Base-by-base conservation (phyloP, 2,888 invertebrate genomes). In the Melikaiella ostensackeni region DNA sequence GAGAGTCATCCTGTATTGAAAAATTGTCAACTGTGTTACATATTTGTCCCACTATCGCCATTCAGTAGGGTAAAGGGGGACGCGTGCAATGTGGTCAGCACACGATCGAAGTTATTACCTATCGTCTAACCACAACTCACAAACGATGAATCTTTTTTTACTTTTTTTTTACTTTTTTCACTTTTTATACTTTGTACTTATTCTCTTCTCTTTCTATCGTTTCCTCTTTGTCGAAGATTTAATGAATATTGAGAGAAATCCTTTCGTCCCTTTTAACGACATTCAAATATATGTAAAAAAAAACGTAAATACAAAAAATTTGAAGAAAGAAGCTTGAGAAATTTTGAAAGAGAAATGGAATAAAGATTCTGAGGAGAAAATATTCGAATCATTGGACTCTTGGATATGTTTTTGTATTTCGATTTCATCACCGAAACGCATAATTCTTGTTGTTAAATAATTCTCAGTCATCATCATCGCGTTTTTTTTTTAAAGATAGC, bases 391-490 rank as follows among this genome's bases (percentile, higher is more conserved):
- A n/a, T n/a, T n/a, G n/a, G n/a, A n/a, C 35, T 35, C n/a, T 50
- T n/a, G 8, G n/a, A 50, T n/a, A 8, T 50, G 50, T 50, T 21
- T 55, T 9, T 55, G 50, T 55, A 55, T 55, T 55, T 55, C 50
- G 21, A 3, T 66, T 66, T 42, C 64, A 35, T 66, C 42, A 42
- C 16, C 42, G 24, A 66, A 27, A 66, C 19, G 16, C 16, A 66
- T 42, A 42, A 24, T 64, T 64, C 35, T 64, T 66, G 64, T 64
- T 66, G 64, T 66, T 66, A 66, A 66, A 66, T 42, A 38, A 42
- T 66, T 66, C 64, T 66, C 42, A 9, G 50, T 21, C 8, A 55
- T 55, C 21, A 27, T 66, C 27, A 19, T 27, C 42, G 42, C 13
- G 21, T n/a, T 21, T 66, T 42, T 42, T 66, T 66, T 27, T 42